Percentiles rank a stretch among this genome's conserved stretches.
These are phyloP conservation scores for Elephas maximus DNA, from an alignment of 2,113 vertebrate genomes.

Conservation along the genomic window DNA sequence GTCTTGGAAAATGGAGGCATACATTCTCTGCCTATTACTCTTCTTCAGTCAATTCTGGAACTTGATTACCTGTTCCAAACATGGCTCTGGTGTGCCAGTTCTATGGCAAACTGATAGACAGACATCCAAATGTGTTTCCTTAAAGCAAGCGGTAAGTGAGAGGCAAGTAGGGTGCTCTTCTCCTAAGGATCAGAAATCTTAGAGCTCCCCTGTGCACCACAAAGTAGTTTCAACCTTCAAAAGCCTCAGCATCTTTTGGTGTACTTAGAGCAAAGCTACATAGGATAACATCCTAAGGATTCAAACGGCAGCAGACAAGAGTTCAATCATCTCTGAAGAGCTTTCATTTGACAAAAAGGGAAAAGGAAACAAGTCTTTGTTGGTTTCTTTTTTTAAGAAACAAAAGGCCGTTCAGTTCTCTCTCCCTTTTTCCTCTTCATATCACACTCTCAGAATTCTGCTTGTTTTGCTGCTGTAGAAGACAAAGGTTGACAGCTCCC, in stretches of 20 bases:
- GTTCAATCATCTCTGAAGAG: slow-evolving; percentile 77
- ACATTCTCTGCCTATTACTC: not conserved
- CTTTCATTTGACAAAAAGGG: slow-evolving; percentile 84
- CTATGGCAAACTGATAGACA: slow-evolving; percentile 58
- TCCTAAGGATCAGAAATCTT: slow-evolving; percentile 75
- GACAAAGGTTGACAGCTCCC: slow-evolving; percentile 39
- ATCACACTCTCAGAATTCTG: slow-evolving; percentile 54
- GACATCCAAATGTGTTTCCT: slow-evolving; percentile 64
- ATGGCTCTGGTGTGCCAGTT: not conserved
- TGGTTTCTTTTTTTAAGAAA: slow-evolving; percentile 79
- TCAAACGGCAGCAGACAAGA: slow-evolving; percentile 78
- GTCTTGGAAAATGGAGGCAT: not conserved
- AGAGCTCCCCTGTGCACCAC: slow-evolving; percentile 61
- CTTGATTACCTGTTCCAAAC: not conserved
- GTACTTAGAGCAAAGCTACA: slow-evolving; percentile 78
- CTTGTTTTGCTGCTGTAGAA: not conserved
- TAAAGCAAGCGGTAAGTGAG: slow-evolving; percentile 54
- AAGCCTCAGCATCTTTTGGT: slow-evolving; percentile 81
- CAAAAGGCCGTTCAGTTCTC: slow-evolving; percentile 78
- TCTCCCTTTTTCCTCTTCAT: slow-evolving; percentile 64
- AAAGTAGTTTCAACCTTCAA: slow-evolving; percentile 84
- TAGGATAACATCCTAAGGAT: slow-evolving; percentile 74
- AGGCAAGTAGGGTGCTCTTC: slow-evolving; percentile 63
- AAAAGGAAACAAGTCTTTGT: slow-evolving; percentile 82
- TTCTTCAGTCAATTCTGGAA: slow-evolving; percentile 12